These are phyloP conservation scores for Brachionus manjavacas DNA, from an alignment of 1,140 invertebrate genomes.

Conservation along the genomic window DNA sequence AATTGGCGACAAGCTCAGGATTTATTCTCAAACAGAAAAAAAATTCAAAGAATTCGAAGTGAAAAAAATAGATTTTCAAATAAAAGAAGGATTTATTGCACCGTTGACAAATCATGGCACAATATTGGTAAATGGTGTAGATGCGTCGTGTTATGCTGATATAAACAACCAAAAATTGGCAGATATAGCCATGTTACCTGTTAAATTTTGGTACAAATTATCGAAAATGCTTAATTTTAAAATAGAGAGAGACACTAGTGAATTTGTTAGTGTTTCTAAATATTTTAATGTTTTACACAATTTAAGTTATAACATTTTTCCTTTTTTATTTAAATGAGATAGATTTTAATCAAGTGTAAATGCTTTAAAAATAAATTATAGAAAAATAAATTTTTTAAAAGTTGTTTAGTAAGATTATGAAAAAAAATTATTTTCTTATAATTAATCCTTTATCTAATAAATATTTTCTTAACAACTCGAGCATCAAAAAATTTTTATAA, in stretches of 20 bases:
- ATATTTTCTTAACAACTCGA: no score
- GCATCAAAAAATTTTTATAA: no score
- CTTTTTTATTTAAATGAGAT: not conserved
- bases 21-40: not conserved
- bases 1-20: not conserved
- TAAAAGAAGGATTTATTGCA: conserved; percentile 70
- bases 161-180: conserved; percentile 76
- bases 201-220: conserved; percentile 20
- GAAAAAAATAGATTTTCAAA: not conserved
- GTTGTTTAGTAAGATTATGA: no score
- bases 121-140: conserved; percentile 79
- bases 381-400: not conserved
- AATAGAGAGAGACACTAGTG: not conserved
- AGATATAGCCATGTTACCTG: conserved; percentile 58
- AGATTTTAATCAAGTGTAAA: not conserved
- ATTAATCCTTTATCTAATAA: no score
- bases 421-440: no score
- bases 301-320: not conserved
- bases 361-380: not conserved
- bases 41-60: not conserved
- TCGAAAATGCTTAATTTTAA: not conserved
- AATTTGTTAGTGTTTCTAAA: not conserved
- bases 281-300: conserved; percentile 4
- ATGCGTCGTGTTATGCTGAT: conserved; percentile 88
- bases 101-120: conserved; percentile 81